Conservation (phyloP, 2,113 vertebrate genomes). For the Todiramphus chloris region DNA sequence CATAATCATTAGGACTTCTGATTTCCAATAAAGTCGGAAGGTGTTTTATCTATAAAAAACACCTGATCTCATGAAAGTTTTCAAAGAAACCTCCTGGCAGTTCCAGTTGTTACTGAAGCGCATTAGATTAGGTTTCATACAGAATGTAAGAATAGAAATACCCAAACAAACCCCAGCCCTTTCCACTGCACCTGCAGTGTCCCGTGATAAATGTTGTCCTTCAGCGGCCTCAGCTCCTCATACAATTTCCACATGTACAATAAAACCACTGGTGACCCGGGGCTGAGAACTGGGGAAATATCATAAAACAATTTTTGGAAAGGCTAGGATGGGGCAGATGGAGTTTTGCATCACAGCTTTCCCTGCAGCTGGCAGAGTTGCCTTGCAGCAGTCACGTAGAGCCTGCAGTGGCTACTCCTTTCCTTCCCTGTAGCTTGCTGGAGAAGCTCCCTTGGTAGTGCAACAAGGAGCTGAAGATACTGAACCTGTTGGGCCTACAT, state of each 20-base stretch:
- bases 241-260: neutral
- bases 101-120: neutral
- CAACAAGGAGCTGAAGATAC: neutral
- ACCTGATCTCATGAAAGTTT: neutral
- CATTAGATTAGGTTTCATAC: neutral
- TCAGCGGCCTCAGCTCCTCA: neutral
- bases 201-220: neutral
- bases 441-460: neutral
- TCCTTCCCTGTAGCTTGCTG: neutral
- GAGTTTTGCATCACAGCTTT: neutral
- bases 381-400: neutral
- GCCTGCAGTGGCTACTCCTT: neutral
- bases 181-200: neutral
- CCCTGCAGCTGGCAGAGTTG: accelerated
- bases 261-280: neutral
- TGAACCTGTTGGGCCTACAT: neutral
- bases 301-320: neutral
- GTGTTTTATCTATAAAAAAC: neutral
- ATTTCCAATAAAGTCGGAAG: neutral
- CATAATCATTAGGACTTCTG: neutral
- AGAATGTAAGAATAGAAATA: neutral
- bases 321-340: neutral
- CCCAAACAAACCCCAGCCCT: neutral
- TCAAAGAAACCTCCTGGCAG: neutral
- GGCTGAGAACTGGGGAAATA: neutral